These are phyloP conservation scores for Achatina immaculata DNA, from an alignment of 1,140 invertebrate species.

Conservation along the genomic window DNA sequence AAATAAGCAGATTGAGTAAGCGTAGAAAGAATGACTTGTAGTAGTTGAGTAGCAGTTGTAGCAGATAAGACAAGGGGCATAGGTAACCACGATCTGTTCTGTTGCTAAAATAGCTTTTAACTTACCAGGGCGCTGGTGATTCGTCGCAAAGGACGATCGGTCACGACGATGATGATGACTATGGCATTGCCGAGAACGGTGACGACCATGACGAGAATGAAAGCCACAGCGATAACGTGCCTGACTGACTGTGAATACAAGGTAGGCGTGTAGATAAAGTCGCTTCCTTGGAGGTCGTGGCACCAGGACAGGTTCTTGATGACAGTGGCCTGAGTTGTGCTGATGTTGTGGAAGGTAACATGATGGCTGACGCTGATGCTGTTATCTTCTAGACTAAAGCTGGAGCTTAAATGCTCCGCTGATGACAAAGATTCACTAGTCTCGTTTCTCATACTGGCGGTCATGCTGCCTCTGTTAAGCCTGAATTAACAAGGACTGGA, in stretches of 20 bases:
- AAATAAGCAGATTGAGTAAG: no score
- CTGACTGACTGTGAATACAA: background rate
- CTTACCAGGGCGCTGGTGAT: conserved; percentile 30
- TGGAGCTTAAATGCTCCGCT: no score
- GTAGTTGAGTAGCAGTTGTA: no score
- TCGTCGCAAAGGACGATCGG: background rate
- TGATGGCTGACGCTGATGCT: background rate
- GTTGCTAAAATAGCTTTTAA: no score
- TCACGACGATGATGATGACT: conserved; percentile 24
- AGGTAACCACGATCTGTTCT: no score
- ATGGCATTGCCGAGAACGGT: conserved; percentile 24
- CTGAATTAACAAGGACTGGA: no score
- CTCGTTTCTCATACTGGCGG: no score
- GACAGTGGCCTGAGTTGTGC: background rate
- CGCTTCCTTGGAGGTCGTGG: conserved; percentile 25
- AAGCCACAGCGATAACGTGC: conserved; percentile 13
- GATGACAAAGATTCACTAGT: no score
- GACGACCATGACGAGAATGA: conserved; percentile 21
- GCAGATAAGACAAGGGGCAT: no score
- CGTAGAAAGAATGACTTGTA: no score
- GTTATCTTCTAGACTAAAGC: background rate
- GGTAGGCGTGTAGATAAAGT: conserved; percentile 28
- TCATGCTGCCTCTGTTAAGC: no score
- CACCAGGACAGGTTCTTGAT: conserved; percentile 15
- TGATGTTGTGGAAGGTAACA: background rate